Base-by-base conservation (phyloP, 2,797 vertebrate species). In the Antrozous pallidus region DNA sequence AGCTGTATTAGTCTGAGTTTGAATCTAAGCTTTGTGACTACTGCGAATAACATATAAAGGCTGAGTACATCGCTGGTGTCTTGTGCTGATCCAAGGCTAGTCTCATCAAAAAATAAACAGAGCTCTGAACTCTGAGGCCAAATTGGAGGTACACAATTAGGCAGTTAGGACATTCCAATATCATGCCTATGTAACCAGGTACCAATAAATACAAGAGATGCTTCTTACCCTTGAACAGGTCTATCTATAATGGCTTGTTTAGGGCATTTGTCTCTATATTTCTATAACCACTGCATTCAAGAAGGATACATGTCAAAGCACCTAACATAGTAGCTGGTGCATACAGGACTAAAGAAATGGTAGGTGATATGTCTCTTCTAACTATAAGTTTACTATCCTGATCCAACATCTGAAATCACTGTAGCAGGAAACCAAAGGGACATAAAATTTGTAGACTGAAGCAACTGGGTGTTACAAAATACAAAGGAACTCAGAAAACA, bases 11-110 rank as follows among this genome's bases (percentile, higher is more conserved):
- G 78, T 71, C 73, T 94, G 78, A 91, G 20, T 83, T 38, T 94
- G 84, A 93, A 70, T 67, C 42, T 91, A 84, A 96, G 79, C 69
- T 91, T 65, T 93, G 58, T 40, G 71, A 70, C 36, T 83, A 91
- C 40, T 58, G 84, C 42, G 38, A 81, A 88, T 18, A 86, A 16
- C 49, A 70, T 54, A 54, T 8, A 67, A 94, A 88, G 17, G 31
- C 1, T 80, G 78, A 86, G 63, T 40, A 90, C 83, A 67, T n/a
- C 38, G 54, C 6, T 93, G 69, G 16, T 88, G 58, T 70, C 90
- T 94, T 31, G 91, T 63, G 75, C 33, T 95, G 14, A 88, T 78
- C 40, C 40, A 69, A 95, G 82, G 86, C 77, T 51, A 86, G 56
- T 70, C 18, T 56, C 61, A 80, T 56, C 45, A 90, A n/a, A 96